Base-by-base conservation (phyloP, 1,140 invertebrate species). In the Ceratoteleas bidentatus region DNA sequence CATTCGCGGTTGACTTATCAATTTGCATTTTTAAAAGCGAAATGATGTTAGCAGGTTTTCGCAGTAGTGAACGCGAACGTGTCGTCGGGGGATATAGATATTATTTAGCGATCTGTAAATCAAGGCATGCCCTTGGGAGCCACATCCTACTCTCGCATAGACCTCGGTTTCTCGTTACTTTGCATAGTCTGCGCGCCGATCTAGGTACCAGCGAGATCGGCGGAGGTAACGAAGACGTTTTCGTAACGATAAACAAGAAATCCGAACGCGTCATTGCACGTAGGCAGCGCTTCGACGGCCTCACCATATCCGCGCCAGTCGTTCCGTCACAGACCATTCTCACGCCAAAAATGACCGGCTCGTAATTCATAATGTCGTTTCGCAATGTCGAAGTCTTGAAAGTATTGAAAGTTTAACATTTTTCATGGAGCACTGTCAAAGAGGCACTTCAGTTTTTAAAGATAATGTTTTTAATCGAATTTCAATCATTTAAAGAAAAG, bases 141-240 rank as follows among this genome's bases (percentile, higher is more conserved):
- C 62, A 73, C 80, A 72, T 77, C 74, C 74, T 77, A 83, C 80
- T 69, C 74, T 74, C 49, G 57, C 32, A 61, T 16, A 77, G 62
- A 78, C 69, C 74, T 73, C 74, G 69, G 64, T 45, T 74, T 77
- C 62, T 74, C 58, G 69, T 78, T 54, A 61, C 68, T 78, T 78
- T 78, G 80, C 80, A 83, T 83, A 77, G 57, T 83, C 74, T 57
- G 74, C 69, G 62, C 65, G 80, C 64, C 69, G 57, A 83, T 78
- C 74, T 77, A 74, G 57, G 57, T 49, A 65, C 68, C 60, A 69
- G 53, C 49, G n/a, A n/a, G n/a, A n/a, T n/a, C n/a, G n/a, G n/a
- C n/a, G 68, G 54, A 56, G 16, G 36, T 77, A 72, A 72, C 72
- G 78, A 81, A 75, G 70, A 70, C 54, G 74, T 76, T 83, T 83